phyloP scores from a whole-genome alignment of 2,113 vertebrate genomes.

The Scophthalmus maximus region DNA sequence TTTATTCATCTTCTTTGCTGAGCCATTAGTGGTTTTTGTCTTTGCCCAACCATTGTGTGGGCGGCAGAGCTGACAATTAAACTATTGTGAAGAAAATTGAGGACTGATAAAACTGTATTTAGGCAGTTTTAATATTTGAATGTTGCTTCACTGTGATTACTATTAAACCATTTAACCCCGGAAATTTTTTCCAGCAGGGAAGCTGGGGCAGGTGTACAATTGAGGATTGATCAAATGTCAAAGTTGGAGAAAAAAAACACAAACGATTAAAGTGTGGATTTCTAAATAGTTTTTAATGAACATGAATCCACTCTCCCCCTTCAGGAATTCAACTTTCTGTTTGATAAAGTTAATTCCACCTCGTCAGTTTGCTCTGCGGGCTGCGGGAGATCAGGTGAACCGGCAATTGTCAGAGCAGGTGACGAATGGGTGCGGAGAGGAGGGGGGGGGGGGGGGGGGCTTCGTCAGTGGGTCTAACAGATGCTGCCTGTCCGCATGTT shows the following conservation, averaged over 20 bases:
- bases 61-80: conserved; percentile 80
- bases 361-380: neutral
- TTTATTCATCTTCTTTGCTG: conserved; percentile 79
- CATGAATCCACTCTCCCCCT: conserved; percentile 10
- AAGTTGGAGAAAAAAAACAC: conserved; percentile 29
- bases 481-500: conserved; percentile 78
- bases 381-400: conserved; percentile 46
- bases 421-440: conserved; percentile 46
- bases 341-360: conserved; percentile 25
- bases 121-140: conserved; percentile 69
- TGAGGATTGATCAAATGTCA: conserved; percentile 48
- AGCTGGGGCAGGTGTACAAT: conserved; percentile 17
- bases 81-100: conserved; percentile 82
- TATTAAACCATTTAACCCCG: conserved; percentile 80
- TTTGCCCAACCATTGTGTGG: conserved; percentile 74
- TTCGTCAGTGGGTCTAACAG: conserved; percentile 65
- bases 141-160: conserved; percentile 74
- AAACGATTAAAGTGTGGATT: neutral
- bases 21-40: conserved; percentile 77
- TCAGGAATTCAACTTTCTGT: neutral
- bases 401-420: conserved; percentile 32
- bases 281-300: conserved; percentile 12
- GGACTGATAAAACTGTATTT: conserved; percentile 78
- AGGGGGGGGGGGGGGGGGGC: conserved; percentile 52
- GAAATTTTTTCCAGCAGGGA: conserved; percentile 33